Evolutionary conservation across 2,113 vertebrate genomes (phyloP).

Genomic region (Myodes glareolus): DNA sequence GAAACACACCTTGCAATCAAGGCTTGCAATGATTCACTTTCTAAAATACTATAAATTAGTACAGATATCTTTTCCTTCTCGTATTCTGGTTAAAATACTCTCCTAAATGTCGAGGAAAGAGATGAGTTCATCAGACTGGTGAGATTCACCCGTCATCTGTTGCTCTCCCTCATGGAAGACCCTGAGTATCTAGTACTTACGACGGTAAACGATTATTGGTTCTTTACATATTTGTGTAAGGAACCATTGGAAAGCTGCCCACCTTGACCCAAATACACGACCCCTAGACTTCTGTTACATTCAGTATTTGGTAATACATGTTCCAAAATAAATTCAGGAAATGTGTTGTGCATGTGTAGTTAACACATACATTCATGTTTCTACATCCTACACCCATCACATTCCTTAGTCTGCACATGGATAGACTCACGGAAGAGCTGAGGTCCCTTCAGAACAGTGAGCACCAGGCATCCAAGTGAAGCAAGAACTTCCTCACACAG

Average conservation of each 20-base stretch:
- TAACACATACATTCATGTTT: neutral
- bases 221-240: neutral
- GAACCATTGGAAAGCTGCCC: neutral
- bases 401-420: neutral
- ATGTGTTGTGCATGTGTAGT: fast-evolving
- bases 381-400: neutral
- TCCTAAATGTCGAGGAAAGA: neutral
- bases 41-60: constrained; percentile 47
- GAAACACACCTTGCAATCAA: constrained; percentile 61
- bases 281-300: neutral
- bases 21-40: constrained; percentile 51
- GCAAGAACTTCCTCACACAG: neutral
- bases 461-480: neutral
- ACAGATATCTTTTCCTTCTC: neutral
- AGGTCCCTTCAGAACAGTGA: neutral
- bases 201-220: neutral
- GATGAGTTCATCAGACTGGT: neutral
- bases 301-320: neutral
- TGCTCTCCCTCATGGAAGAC: neutral
- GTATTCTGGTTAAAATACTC: constrained; percentile 5
- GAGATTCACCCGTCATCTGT: constrained; percentile 2
- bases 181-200: neutral
- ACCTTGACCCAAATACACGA: neutral
- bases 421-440: neutral
- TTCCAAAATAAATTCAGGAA: neutral